Evolutionary conservation across 2,113 vertebrate genomes (phyloP).

Genomic region (Limanda limanda): DNA sequence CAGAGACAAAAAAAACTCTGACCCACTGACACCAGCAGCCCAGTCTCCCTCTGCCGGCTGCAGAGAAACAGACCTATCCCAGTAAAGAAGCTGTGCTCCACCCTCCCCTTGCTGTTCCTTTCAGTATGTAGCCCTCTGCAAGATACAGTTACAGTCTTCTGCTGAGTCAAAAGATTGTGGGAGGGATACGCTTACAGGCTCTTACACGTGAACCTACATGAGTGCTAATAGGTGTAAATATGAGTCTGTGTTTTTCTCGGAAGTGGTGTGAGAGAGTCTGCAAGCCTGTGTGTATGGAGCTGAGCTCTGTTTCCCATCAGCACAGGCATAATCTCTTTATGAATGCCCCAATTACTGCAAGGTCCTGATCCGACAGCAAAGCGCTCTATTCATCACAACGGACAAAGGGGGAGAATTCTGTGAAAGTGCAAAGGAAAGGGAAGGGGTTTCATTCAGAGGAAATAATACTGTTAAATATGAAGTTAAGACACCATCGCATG

Average conservation of each 20-base stretch:
- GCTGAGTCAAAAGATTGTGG: conserved; percentile 2
- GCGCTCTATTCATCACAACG: conserved; percentile 53
- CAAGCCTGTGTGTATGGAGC: conserved; percentile 29
- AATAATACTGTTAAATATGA: not conserved
- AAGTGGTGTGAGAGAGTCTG: not conserved
- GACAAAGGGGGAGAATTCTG: conserved; percentile 50
- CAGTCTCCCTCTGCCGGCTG: conserved; percentile 56
- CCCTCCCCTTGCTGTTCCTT: conserved; percentile 36
- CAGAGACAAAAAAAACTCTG: conserved; percentile 40
- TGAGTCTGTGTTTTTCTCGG: conserved; percentile 7
- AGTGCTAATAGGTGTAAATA: not conserved
- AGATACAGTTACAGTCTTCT: conserved; percentile 58
- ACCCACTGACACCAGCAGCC: conserved; percentile 59
- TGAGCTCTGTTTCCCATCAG: conserved; percentile 53
- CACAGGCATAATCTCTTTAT: conserved; percentile 72
- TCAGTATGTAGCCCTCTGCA: conserved; percentile 33
- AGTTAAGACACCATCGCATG: not conserved
- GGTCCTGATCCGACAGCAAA: conserved; percentile 44
- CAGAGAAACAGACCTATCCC: conserved; percentile 31
- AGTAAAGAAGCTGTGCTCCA: conserved; percentile 38
- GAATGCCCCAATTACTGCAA: conserved; percentile 73
- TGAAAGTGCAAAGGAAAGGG: not conserved
- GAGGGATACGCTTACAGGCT: conserved; percentile 2
- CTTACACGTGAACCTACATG: conserved; percentile 7
- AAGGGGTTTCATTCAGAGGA: conserved; percentile 10